Conservation (phyloP, 2,888 invertebrate species). For the Rhagonycha lutea region DNA sequence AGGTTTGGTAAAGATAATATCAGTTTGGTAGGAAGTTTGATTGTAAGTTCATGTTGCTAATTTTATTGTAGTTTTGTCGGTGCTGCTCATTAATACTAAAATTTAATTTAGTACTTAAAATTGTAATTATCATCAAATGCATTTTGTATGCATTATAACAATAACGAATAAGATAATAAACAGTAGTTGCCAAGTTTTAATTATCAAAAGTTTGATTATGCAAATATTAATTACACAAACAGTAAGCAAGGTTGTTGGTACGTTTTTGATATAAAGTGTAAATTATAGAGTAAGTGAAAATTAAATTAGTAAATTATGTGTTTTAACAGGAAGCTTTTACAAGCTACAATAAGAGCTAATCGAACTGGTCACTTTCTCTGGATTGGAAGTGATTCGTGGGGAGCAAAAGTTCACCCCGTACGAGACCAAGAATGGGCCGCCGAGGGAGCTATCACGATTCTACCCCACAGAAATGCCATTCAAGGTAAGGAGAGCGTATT, state of each 20-base stretch:
- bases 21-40: neutral
- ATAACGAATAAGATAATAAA: neutral
- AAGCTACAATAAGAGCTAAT: slow-evolving; percentile 63
- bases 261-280: neutral
- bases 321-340: slow-evolving; percentile 59
- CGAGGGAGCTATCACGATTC: slow-evolving; percentile 66
- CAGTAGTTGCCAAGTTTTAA: neutral
- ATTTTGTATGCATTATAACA: neutral
- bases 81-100: neutral
- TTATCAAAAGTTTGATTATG: neutral
- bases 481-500: slow-evolving; percentile 52
- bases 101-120: neutral
- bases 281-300: neutral
- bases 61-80: neutral
- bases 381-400: slow-evolving; percentile 76
- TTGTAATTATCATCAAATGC: neutral
- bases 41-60: neutral
- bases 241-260: neutral
- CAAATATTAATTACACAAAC: neutral
- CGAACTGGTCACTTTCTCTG: slow-evolving; percentile 66
- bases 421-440: slow-evolving; percentile 63
- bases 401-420: slow-evolving; percentile 67
- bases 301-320: neutral
- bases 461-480: slow-evolving; percentile 62
- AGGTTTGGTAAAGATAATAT: neutral